Base-by-base conservation (phyloP, 2,113 vertebrate species). In the Chrysemys picta region DNA sequence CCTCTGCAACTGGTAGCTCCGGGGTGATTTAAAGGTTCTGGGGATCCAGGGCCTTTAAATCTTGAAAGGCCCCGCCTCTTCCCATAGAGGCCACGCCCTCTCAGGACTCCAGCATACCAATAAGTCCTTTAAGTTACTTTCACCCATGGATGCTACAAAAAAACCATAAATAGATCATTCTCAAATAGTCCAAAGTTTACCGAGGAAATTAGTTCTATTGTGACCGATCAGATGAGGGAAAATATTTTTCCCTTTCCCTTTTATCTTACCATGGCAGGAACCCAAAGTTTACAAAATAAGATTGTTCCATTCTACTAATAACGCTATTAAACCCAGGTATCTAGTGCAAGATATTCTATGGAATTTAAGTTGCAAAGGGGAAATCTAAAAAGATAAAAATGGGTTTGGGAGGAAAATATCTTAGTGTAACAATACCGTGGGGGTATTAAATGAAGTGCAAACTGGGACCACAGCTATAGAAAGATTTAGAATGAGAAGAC, bases 121-220 rank as follows among this genome's bases (percentile, higher is more conserved):
- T 50, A 50, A 50, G 50, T 50, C 13, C 13, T 50, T 50, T 50
- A 50, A 50, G 50, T 50, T 50, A 50, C 50, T 50, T 50, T 50
- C 14, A 50, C 50, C 49, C 4, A 14, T 7, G 17, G 80, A 35
- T 93, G 54, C 59, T 52, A 80, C 3, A 78, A 83, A 56, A 92
- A 80, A 83, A 53, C 91, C 42, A 91, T 78, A 1, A 24, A 91
- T 93, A 82, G 42, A 82, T 85, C 76, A 42, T 54, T 84, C n/a
- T 72, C 76, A 3, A 65, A 69, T 47, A 75, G 42, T 80, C 21
- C 57, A 84, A 91, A 75, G 27, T 82, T 82, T 87, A 83, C 83
- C 76, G 83, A 31, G 79, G 50, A 95, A 96, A 91, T 81, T 38
- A 85, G 92, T n/a, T 86, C 49, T 81, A 24, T 25, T 25, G 72